These are phyloP conservation scores for Dromaius novaehollandiae DNA, from an alignment of 2,113 vertebrate genomes.

Conservation along the genomic window DNA sequence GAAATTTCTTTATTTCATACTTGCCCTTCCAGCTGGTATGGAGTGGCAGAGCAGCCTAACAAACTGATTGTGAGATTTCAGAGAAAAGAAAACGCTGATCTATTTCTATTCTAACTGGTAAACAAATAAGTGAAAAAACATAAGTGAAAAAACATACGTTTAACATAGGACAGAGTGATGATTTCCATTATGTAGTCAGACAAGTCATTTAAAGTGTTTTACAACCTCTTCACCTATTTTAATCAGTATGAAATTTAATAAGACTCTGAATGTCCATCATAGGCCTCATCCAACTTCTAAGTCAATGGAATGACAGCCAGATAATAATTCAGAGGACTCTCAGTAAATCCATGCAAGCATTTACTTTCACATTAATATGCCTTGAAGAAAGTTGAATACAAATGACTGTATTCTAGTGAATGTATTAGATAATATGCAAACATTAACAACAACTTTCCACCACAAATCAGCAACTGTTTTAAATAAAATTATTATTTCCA, in stretches of 20 bases:
- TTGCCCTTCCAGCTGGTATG: not conserved
- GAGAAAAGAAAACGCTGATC: not conserved
- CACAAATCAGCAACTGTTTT: not conserved
- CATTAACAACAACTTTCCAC: not conserved
- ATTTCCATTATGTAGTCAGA: not conserved
- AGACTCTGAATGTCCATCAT: not conserved
- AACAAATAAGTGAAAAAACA: not conserved
- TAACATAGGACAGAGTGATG: not conserved
- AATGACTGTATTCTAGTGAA: not conserved
- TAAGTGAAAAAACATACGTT: not conserved
- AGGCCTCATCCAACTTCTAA: not conserved
- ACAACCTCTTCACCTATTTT: not conserved
- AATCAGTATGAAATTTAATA: not conserved
- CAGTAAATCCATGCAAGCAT: not conserved
- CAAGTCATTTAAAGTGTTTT: not conserved
- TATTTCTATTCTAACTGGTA: not conserved
- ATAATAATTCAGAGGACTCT: accelerated
- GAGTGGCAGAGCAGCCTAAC: not conserved
- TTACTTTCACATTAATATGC: not conserved
- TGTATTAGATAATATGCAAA: not conserved
- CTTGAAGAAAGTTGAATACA: not conserved
- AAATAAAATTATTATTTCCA: not conserved
- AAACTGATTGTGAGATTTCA: not conserved
- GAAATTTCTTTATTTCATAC: not conserved
- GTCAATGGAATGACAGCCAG: not conserved